phyloP scores from a whole-genome alignment of 1,140 invertebrate species.

The Elymnias hypermnestra region DNA sequence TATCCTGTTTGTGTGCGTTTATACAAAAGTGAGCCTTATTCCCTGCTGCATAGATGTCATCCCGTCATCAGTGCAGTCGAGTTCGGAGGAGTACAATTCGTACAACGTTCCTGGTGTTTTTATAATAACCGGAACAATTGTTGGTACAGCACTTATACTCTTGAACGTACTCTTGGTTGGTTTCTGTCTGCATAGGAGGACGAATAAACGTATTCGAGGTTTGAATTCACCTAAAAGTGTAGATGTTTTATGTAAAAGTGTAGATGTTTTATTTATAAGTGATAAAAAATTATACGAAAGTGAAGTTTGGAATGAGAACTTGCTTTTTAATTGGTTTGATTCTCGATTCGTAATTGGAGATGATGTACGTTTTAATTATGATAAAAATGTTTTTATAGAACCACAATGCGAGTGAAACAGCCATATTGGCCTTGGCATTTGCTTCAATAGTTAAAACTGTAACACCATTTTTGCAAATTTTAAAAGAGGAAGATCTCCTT shows the following conservation, averaged over 20 bases:
- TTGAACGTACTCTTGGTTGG: conserved; percentile 91
- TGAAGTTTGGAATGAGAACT: too few relatives aligned
- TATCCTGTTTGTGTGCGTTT: background rate
- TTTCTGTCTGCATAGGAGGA: conserved; percentile 88
- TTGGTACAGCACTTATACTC: conserved; percentile 81
- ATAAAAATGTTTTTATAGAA: too few relatives aligned
- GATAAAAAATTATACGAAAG: background rate
- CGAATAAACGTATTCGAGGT: conserved; percentile 84
- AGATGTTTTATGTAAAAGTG: conserved; percentile 5
- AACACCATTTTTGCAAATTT: too few relatives aligned
- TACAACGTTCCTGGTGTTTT: conserved; percentile 69
- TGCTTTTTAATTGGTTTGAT: too few relatives aligned
- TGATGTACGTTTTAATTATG: too few relatives aligned
- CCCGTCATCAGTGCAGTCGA: conserved; percentile 70
- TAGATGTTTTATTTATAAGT: conserved; percentile 16
- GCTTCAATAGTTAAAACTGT: too few relatives aligned
- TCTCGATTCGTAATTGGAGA: too few relatives aligned
- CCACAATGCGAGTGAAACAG: too few relatives aligned
- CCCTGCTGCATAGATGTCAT: conserved; percentile 51
- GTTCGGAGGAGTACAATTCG: conserved; percentile 67
- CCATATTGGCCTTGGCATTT: too few relatives aligned
- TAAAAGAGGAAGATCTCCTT: too few relatives aligned
- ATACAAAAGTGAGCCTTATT: conserved; percentile 22
- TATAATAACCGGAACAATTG: conserved; percentile 72
- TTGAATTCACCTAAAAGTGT: conserved; percentile 26